Conservation (phyloP, 2,888 invertebrate genomes). For the Portevinia maculata region DNA sequence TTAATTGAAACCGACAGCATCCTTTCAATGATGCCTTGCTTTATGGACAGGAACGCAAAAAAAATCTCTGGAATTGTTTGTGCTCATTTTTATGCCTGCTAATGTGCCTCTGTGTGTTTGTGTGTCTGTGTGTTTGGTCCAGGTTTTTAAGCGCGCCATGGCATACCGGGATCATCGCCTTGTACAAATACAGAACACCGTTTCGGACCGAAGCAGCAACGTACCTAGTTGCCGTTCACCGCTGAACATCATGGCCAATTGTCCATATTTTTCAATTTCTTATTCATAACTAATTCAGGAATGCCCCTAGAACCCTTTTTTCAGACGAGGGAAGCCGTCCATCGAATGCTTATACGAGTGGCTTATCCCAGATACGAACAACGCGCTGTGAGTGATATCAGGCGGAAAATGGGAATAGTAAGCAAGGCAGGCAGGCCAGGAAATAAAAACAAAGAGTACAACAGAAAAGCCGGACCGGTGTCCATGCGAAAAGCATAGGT, state of each 20-base stretch:
- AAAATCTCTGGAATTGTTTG: conserved; percentile 51
- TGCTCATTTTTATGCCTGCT: conserved; percentile 69
- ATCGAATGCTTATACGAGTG: conserved; percentile 38
- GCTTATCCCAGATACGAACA: conserved; percentile 65
- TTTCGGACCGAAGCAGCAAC: neutral
- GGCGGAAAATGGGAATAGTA: conserved; percentile 72
- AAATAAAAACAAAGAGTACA: conserved; percentile 58
- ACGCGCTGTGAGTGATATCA: conserved; percentile 65
- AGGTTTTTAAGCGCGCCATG: conserved; percentile 16
- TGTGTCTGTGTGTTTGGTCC: conserved; percentile 6
- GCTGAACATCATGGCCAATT: conserved; percentile 71
- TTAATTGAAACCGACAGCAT: conserved; percentile 75
- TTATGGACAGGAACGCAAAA: conserved; percentile 15
- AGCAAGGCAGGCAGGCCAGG: conserved; percentile 54
- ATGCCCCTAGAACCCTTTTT: conserved; percentile 70
- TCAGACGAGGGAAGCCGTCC: conserved; percentile 50
- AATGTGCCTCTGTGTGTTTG: conserved; percentile 33
- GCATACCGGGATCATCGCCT: conserved; percentile 65
- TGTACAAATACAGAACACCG: conserved; percentile 46
- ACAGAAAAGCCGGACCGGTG: conserved; percentile 56
- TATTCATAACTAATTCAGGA: conserved; percentile 75
- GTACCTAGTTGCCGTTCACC: conserved; percentile 8
- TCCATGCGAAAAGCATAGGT: conserved; percentile 70
- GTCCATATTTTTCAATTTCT: conserved; percentile 75
- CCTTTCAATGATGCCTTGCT: conserved; percentile 63